A percentile compares a stretch with the other conserved stretches of the same genome.
phyloP scores from a whole-genome alignment of 35 echinoderm and acorn worm genomes.

The Ptychodera flava region DNA sequence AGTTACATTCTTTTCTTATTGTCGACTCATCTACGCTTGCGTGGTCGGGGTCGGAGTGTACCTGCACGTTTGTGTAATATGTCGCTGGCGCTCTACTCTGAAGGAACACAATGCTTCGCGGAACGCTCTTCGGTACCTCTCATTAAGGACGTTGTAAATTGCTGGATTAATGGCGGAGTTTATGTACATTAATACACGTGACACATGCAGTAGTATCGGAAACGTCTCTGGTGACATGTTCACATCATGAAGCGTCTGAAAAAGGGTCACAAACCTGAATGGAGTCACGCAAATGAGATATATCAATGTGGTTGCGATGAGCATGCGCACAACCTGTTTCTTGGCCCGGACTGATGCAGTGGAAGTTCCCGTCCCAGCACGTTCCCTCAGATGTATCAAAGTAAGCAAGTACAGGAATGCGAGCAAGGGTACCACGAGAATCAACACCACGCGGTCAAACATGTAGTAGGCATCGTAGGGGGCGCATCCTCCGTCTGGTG shows the following conservation, averaged over 20 bases:
- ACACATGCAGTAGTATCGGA: slow-evolving; percentile 63
- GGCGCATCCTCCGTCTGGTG: background rate
- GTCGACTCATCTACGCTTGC: too few species aligned
- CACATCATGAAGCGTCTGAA: slow-evolving; percentile 44
- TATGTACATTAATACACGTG: slow-evolving; percentile 78
- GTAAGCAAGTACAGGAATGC: background rate
- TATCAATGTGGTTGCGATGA: slow-evolving; percentile 84
- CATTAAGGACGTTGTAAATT: slow-evolving; percentile 96
- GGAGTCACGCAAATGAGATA: slow-evolving; percentile 92
- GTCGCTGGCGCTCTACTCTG: too few species aligned
- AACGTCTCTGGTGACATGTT: slow-evolving; percentile 46
- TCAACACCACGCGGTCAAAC: background rate
- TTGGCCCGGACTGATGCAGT: slow-evolving; percentile 53
- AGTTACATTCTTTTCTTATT: too few species aligned
- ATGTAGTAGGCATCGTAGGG: background rate
- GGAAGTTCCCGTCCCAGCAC: slow-evolving; percentile 31
- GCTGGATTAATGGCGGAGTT: slow-evolving; percentile 90
- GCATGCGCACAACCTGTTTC: slow-evolving; percentile 94
- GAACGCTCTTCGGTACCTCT: slow-evolving; percentile 75
- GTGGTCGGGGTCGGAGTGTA: too few species aligned
- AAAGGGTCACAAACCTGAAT: slow-evolving; percentile 84
- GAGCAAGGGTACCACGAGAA: background rate
- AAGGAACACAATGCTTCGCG: slow-evolving; percentile 23
- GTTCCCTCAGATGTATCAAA: background rate
- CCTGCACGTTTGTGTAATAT: too few species aligned